Percentiles rank a stretch among this genome's conserved stretches.
Conservation (phyloP, 2,888 invertebrate genomes). For the Tiliacea aurago region DNA sequence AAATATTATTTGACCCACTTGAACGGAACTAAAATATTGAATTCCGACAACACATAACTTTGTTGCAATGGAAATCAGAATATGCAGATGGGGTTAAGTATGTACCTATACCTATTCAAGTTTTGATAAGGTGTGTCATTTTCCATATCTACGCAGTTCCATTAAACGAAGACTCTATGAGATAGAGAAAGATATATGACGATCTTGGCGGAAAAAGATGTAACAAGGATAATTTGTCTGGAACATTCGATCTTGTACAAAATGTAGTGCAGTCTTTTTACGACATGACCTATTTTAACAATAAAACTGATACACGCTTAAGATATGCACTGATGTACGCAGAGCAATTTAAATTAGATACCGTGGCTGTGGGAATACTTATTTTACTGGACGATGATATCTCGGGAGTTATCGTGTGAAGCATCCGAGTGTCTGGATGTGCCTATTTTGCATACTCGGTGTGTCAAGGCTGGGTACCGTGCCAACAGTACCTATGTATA, state of each 20-base stretch:
- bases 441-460: conserved; percentile 60
- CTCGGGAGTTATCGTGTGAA: conserved; percentile 59
- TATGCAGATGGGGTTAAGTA: conserved; percentile 32
- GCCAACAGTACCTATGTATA: conserved; percentile 49
- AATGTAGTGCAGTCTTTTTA: conserved; percentile 20
- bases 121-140: conserved; percentile 20
- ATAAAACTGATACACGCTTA: conserved; percentile 66
- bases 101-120: conserved; percentile 5
- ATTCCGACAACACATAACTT: conserved; percentile 32
- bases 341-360: conserved; percentile 73
- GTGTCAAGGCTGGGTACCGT: conserved; percentile 64
- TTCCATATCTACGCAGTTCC: conserved; percentile 8
- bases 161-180: not conserved
- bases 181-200: not conserved
- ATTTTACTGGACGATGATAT: conserved; percentile 66
- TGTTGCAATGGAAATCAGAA: conserved; percentile 35
- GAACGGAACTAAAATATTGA: conserved; percentile 40
- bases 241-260: conserved; percentile 13
- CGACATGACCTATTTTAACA: conserved; percentile 63
- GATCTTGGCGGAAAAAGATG: conserved; percentile 14
- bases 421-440: conserved; percentile 50
- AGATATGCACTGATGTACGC: conserved; percentile 70
- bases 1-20: conserved; percentile 42
- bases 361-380: conserved; percentile 62
- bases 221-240: not conserved